Evolutionary conservation across 2,113 vertebrate species (phyloP).

Genomic region (Dermatemys mawii): DNA sequence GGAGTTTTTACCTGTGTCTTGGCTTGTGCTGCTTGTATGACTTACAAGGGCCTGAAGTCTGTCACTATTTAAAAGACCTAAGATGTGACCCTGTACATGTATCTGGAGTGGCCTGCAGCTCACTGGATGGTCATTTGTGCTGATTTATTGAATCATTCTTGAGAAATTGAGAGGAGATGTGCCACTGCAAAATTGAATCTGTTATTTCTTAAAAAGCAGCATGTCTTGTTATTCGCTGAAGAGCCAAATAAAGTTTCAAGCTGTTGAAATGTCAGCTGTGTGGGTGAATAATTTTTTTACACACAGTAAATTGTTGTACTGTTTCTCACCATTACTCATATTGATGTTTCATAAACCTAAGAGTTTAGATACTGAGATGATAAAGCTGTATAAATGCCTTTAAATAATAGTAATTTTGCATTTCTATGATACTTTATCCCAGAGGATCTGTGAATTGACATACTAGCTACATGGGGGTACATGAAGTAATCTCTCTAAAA

Average conservation of each 20-base stretch:
- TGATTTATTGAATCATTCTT: background rate
- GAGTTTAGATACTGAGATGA: accelerated
- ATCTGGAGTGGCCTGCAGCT: background rate
- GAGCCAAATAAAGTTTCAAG: accelerated
- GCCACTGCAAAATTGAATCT: background rate
- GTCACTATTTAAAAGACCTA: no score
- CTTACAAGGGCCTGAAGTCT: no score
- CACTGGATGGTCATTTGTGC: background rate
- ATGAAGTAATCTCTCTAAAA: background rate
- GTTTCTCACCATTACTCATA: background rate
- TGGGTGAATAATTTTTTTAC: accelerated
- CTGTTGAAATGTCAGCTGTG: accelerated
- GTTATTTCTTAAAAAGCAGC: background rate
- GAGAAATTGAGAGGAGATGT: background rate
- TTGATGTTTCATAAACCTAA: background rate
- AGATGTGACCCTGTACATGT: background rate
- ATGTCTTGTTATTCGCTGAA: background rate
- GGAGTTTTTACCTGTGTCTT: no score
- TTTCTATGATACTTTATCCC: background rate
- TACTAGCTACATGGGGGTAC: background rate
- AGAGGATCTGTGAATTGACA: background rate
- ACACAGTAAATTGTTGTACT: accelerated
- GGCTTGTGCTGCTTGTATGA: no score
- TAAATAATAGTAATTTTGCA: background rate
- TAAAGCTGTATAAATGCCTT: accelerated